Percentiles rank a stretch among this genome's conserved stretches.
Evolutionary conservation across 1,140 invertebrate species (phyloP).

Genomic region (Trichonephila inaurata): DNA sequence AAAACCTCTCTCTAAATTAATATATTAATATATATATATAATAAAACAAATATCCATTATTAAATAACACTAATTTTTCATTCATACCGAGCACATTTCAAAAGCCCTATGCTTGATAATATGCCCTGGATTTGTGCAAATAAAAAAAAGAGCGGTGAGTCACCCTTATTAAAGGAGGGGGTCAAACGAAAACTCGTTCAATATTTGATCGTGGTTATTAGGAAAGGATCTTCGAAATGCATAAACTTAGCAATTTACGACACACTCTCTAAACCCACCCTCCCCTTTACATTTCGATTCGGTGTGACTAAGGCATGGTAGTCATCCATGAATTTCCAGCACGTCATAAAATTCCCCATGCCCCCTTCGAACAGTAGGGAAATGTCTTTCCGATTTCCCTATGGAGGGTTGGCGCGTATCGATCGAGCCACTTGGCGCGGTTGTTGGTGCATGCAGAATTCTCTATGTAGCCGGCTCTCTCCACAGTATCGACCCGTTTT

Average conservation of each 20-base stretch:
- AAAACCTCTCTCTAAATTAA: no score
- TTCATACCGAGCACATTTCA: no score
- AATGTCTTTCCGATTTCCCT: conserved; percentile 50
- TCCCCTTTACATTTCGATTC: not conserved
- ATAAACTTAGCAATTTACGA: conserved; percentile 47
- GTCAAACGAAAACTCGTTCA: conserved; percentile 5
- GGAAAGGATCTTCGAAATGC: conserved; percentile 7
- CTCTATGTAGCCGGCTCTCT: not conserved
- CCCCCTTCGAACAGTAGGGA: conserved; percentile 12
- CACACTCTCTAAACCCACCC: not conserved
- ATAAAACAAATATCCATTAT: no score
- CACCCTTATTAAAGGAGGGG: not conserved
- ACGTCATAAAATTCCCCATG: conserved; percentile 61
- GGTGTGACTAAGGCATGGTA: conserved; percentile 46
- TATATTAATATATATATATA: no score
- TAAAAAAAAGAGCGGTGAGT: not conserved
- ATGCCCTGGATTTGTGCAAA: no score
- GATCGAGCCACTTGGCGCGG: conserved; percentile 66
- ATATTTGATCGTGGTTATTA: conserved; percentile 30
- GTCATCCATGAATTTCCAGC: conserved; percentile 53
- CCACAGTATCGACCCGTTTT: conserved; percentile 33
- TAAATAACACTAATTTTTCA: no score
- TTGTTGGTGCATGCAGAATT: conserved; percentile 63
- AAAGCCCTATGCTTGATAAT: no score
- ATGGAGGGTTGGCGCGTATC: conserved; percentile 65